Evolutionary conservation across 2,113 vertebrate species (phyloP).

Genomic region (Condylura cristata): DNA sequence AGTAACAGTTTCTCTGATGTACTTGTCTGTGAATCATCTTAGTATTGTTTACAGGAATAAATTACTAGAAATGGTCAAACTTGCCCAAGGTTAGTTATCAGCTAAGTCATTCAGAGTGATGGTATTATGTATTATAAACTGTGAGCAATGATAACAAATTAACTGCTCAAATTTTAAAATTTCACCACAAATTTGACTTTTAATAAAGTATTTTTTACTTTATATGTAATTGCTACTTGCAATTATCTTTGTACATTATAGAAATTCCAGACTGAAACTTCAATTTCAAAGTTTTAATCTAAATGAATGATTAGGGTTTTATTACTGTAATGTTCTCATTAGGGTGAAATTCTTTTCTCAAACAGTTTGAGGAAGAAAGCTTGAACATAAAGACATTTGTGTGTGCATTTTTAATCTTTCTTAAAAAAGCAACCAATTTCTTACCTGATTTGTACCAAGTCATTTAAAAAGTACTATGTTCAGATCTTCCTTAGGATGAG

Average conservation of each 20-base stretch:
- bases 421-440: background rate
- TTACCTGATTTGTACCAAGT: slow-evolving; percentile 26
- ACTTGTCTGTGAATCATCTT: background rate
- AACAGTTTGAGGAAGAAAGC: background rate
- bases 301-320: background rate
- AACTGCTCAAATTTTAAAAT: background rate
- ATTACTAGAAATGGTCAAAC: background rate
- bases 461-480: background rate
- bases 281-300: background rate
- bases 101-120: background rate
- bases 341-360: slow-evolving; percentile 32
- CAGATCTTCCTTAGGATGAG: too few relatives aligned
- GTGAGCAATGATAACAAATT: background rate
- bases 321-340: background rate
- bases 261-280: background rate
- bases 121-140: background rate
- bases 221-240: background rate
- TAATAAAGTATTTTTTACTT: background rate
- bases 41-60: background rate
- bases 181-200: background rate
- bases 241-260: background rate
- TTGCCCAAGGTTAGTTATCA: background rate
- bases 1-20: background rate
- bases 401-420: background rate
- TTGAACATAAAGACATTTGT: background rate